Evolutionary conservation across 1,140 invertebrate genomes (phyloP), one percentile per base, ranked within the genome.

Genomic region (Glossosoma conforme): DNA sequence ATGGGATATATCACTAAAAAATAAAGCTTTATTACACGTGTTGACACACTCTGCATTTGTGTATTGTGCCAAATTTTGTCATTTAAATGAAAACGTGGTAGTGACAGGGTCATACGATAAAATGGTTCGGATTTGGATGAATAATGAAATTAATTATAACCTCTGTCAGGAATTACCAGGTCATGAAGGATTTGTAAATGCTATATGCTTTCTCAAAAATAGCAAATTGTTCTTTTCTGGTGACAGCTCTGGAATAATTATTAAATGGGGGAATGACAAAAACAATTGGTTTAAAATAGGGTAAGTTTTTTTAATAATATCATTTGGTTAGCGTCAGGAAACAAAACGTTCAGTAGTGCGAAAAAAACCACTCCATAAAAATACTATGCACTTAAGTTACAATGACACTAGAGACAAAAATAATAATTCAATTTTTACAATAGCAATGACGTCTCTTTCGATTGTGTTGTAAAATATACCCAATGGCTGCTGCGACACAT

Each of bases 71-170:
- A 58, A 61, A 38, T 62, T 65, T 21, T 60, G 58, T 33, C 28
- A 35, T 14, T 40, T 24, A 2, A 44, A 46, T 22, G 55, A 61
- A 17, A 58, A 60, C 37, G 43, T 55, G 14, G 59, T 67, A 40
- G 61, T 51, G 6, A 61, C 63, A 1, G 65, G 63, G 19, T 61
- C 61, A 49, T 67, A 63, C 37, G 65, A 67, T 51, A 58, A 58
- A 40, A 57, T 52, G 15, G 20, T 67, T 19, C 48, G 63, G 30
- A 59, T 67, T 33, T 67, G 65, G 65, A 35, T 20, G 15, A 41
- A 30, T 13, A 44, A 44, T 24, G 20, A 51, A 25, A 37, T 25
- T 45, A 54, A 57, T 22, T 61, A 57, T 44, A 40, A 44, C 36
- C 37, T 63, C 14, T 19, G 46, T 18, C 59, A 64, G 54, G 62